Percentiles rank a stretch among this genome's conserved stretches.
Conservation (phyloP, 2,797 vertebrate genomes). For the Cheirogaleus major region DNA sequence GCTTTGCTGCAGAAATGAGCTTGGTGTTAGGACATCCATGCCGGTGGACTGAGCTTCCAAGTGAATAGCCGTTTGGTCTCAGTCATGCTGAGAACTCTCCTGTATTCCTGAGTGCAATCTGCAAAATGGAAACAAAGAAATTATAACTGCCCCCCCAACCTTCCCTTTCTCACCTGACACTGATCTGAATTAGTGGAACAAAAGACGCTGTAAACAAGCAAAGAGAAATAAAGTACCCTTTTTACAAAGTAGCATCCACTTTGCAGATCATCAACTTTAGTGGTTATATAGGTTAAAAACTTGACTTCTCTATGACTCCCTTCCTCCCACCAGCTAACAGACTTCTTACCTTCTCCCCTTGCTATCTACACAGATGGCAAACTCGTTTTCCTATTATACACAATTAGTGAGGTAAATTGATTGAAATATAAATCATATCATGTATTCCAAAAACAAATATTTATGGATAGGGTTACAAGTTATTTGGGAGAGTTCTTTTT, state of each 20-base stretch:
- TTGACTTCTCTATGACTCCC: not conserved
- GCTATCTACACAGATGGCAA: not conserved
- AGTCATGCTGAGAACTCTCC: not conserved
- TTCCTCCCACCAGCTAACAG: not conserved
- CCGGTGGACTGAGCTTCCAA: not conserved
- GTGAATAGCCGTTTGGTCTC: not conserved
- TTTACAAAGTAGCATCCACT: not conserved
- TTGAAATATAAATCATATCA: not conserved
- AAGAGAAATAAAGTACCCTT: not conserved
- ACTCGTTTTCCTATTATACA: not conserved
- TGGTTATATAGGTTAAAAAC: not conserved
- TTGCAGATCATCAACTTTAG: not conserved
- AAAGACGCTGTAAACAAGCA: not conserved
- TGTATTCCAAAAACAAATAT: not conserved
- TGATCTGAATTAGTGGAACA: not conserved
- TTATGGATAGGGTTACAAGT: not conserved
- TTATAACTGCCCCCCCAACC: not conserved
- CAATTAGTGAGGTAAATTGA: not conserved
- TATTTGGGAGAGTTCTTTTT: not conserved
- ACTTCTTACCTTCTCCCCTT: not conserved
- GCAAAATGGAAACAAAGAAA: conserved; percentile 39
- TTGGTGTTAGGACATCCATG: not conserved
- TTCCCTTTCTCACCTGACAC: not conserved
- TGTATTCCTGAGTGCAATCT: not conserved
- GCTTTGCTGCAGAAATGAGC: not conserved